These are phyloP conservation scores for Porphyrio hochstetteri DNA, from an alignment of 2,113 vertebrate genomes.

Conservation along the genomic window DNA sequence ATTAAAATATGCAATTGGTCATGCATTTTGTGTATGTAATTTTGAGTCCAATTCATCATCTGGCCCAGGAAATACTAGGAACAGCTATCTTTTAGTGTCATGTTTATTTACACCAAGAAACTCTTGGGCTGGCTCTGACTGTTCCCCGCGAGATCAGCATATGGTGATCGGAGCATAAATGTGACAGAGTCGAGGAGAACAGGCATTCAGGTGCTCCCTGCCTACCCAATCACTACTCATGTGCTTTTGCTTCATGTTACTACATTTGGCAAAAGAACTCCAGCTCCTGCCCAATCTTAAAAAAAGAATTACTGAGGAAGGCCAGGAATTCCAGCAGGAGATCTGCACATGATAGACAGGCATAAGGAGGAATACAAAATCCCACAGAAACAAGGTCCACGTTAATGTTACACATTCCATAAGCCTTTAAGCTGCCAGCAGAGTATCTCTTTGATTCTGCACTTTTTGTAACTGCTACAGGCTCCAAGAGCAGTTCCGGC, in stretches of 20 bases:
- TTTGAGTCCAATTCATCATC: background rate
- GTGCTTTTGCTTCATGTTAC: background rate
- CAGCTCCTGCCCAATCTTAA: background rate
- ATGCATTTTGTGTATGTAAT: slow-evolving; percentile 1
- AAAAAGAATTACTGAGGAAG: background rate
- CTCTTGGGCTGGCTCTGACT: background rate
- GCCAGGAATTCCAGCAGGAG: background rate
- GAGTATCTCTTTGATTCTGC: background rate
- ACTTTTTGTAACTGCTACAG: background rate
- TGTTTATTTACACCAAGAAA: background rate
- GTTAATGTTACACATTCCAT: background rate
- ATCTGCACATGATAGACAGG: background rate
- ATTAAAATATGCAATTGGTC: background rate
- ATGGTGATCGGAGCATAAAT: background rate
- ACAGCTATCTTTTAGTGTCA: background rate
- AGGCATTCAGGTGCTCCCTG: background rate
- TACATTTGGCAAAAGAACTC: background rate
- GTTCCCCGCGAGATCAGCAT: background rate
- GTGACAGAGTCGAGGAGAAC: background rate
- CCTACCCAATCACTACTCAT: background rate
- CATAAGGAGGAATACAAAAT: background rate
- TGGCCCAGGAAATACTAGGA: background rate
- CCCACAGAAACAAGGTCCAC: background rate
- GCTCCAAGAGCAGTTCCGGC: background rate
- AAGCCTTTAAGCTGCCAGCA: background rate